Evolutionary conservation across 2,797 vertebrate species (phyloP).

Genomic region (Ambastaia sidthimunki): DNA sequence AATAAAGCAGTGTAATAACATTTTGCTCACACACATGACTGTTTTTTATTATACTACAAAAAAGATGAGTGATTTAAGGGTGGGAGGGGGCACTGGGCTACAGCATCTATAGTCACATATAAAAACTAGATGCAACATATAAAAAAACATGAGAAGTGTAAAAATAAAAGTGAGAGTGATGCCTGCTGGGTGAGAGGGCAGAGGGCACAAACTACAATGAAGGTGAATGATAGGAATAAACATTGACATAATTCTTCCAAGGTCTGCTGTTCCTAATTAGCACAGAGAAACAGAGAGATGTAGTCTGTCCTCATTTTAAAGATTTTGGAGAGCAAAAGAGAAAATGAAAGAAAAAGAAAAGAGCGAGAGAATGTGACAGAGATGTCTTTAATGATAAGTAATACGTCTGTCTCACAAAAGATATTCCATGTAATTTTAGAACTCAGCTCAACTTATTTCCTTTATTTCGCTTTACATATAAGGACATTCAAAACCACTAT

Average conservation of each 20-base stretch:
- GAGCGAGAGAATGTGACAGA: slow-evolving; percentile 14
- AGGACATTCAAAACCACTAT: neutral
- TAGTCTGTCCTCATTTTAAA: slow-evolving; percentile 38
- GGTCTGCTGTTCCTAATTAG: slow-evolving; percentile 47
- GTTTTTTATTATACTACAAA: slow-evolving; percentile 79
- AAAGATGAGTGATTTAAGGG: slow-evolving; percentile 62
- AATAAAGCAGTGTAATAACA: slow-evolving; percentile 75
- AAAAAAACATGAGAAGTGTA: neutral
- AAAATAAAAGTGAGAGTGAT: slow-evolving; percentile 43
- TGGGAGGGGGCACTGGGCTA: neutral
- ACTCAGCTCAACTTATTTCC: slow-evolving; percentile 1
- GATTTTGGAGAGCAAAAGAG: slow-evolving; percentile 26
- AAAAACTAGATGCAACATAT: slow-evolving; percentile 9
- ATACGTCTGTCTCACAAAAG: slow-evolving; percentile 6
- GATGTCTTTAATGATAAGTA: slow-evolving; percentile 12
- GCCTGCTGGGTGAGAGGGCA: slow-evolving; percentile 47
- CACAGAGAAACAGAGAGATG: slow-evolving; percentile 11
- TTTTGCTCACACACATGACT: slow-evolving; percentile 81
- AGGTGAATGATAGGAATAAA: slow-evolving; percentile 46
- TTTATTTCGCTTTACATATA: neutral
- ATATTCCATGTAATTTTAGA: slow-evolving; percentile 12
- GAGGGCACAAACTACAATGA: slow-evolving; percentile 37
- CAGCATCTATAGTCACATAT: neutral
- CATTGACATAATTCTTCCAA: slow-evolving; percentile 42
- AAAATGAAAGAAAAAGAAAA: slow-evolving; percentile 19